Base-by-base conservation (phyloP, 2,113 vertebrate genomes). In the Phalacrocorax brasilianus region DNA sequence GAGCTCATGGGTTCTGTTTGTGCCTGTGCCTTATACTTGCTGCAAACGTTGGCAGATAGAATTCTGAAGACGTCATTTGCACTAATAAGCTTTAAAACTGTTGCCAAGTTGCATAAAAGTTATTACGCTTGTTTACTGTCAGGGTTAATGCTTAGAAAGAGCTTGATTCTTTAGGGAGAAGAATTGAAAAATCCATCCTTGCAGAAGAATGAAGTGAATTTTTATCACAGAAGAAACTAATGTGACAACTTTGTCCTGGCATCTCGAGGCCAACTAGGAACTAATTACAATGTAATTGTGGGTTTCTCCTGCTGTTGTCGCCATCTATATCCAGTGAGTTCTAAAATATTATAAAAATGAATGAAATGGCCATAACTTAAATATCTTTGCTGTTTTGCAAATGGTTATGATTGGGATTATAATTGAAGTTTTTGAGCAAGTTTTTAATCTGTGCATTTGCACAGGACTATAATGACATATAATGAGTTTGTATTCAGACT, bases 151-250 rank as follows among this genome's bases (percentile, higher is more conserved):
- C 62, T 87, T 55, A 59, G 52, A 73, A 83, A 65, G 63, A 66
- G 38, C 86, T 87, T 58, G 61, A 71, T 92, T 91, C 65, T 85
- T 70, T 71, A 3, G 5, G 73, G 73, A 52, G 62, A 70, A 75
- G 47, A 35, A 63, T 22, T 87, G 65, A 89, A 40, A 78, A 89
- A 91, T 30, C 42, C 61, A 65, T 59, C 68, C 79, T 85, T 85
- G 77, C 80, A 89, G 91, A 87, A 95, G 95, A 91, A 87, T 47
- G 38, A 63, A 89, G 91, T 86, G 89, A 78, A 87, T 89, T 87
- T 89, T 89, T 71, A 87, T 67, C 61, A 81, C 68, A 72, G 56
- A 87, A 81, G 89, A 50, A 94, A 61, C 23, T 40, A 67, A 79
- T 32, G 75, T 78, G 59, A 87, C 18, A 30, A 0, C 26, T 92